phyloP scores from a whole-genome alignment of 1,140 invertebrate genomes.

The Eurosta solidaginis region DNA sequence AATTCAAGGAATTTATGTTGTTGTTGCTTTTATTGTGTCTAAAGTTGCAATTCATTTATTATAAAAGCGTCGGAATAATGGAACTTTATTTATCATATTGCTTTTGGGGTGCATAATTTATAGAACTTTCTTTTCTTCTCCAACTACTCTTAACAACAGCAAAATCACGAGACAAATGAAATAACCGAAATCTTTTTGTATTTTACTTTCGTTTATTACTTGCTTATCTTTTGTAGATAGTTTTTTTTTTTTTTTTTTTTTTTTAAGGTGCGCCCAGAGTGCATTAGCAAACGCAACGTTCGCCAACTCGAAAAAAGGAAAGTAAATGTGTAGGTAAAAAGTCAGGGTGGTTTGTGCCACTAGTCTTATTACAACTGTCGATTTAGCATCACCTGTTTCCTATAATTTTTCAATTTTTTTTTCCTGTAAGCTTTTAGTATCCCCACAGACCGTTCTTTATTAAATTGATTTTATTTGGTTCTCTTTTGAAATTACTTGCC shows the following conservation, averaged over 20 bases:
- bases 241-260: background rate
- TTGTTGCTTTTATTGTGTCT: background rate
- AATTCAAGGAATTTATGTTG: background rate
- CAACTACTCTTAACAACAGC: background rate
- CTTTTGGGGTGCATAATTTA: background rate
- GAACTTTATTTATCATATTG: background rate
- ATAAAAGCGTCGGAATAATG: background rate
- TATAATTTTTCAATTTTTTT: no score
- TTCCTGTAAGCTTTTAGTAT: no score
- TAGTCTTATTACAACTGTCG: no score
- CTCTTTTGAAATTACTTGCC: no score
- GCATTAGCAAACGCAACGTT: background rate
- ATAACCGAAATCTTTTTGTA: background rate
- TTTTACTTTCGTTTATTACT: background rate
- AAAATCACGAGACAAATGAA: background rate
- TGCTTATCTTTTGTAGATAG: background rate
- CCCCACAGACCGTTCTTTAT: no score
- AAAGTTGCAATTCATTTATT: conserved; percentile 9
- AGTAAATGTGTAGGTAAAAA: no score
- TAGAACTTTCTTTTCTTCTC: no score
- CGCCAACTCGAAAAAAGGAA: background rate
- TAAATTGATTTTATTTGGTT: no score
- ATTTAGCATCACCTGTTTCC: no score
- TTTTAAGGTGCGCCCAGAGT: background rate
- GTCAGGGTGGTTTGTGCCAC: no score